Evolutionary conservation across 2,888 invertebrate species (phyloP).

Genomic region (Amblyjoppa fuscipennis): DNA sequence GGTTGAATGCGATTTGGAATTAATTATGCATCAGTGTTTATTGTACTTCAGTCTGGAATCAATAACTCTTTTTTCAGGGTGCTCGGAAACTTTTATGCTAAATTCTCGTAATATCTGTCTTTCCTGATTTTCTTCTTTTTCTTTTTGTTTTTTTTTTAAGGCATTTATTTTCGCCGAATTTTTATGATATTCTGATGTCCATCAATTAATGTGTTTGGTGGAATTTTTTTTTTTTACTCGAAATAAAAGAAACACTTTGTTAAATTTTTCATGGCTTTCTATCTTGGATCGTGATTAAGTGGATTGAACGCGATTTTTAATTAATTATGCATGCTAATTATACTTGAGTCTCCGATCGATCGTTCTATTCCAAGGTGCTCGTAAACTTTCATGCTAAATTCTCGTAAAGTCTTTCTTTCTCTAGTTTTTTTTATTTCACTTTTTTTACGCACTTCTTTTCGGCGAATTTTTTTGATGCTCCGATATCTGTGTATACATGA

Average conservation of each 20-base stretch:
- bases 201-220: neutral
- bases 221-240: too few species aligned
- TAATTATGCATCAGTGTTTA: conserved; percentile 29
- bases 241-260: too few species aligned
- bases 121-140: neutral
- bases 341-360: too few species aligned
- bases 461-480: too few species aligned
- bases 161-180: too few species aligned
- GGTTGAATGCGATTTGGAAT: conserved; percentile 19
- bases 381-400: too few species aligned
- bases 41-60: conserved; percentile 1
- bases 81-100: conserved; percentile 34
- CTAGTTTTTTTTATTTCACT: neutral
- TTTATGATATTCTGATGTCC: neutral
- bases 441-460: neutral
- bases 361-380: too few species aligned
- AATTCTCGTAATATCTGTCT: neutral
- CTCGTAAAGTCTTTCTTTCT: too few species aligned
- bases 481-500: too few species aligned
- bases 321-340: neutral
- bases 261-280: too few species aligned
- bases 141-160: neutral
- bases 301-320: neutral
- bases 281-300: neutral
- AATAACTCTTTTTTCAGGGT: conserved; percentile 4